These are phyloP conservation scores for Drosophila gaucha DNA, from an alignment of 2,888 invertebrate species.

Conservation along the genomic window DNA sequence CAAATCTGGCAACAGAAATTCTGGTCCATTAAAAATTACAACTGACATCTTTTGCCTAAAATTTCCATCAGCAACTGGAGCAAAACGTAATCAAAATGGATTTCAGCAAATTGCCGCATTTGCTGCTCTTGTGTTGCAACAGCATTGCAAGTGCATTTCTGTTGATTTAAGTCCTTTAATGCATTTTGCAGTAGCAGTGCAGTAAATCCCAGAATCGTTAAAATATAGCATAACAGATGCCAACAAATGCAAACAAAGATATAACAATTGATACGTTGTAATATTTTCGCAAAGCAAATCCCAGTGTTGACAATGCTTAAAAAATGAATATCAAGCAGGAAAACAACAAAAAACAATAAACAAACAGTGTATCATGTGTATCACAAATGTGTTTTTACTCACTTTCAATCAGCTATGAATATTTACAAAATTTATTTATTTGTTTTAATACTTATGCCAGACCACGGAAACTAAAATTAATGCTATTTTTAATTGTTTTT, in stretches of 20 bases:
- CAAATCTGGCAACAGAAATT: background rate
- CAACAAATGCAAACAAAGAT: conserved; percentile 9
- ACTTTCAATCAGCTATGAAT: background rate
- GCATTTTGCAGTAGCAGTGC: conserved; percentile 12
- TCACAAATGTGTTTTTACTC: background rate
- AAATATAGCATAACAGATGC: conserved; percentile 11
- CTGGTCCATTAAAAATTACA: background rate
- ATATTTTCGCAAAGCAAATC: conserved; percentile 23
- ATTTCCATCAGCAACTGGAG: background rate
- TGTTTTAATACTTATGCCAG: conserved; percentile 10
- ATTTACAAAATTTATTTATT: background rate
- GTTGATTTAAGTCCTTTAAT: conserved; percentile 15
- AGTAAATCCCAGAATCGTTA: conserved; percentile 9
- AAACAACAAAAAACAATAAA: conserved; percentile 7
- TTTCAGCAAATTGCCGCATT: background rate
- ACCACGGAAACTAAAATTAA: conserved; percentile 18
- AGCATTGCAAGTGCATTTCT: conserved; percentile 8
- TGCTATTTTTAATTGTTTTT: conserved; percentile 41
- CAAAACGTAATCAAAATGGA: background rate
- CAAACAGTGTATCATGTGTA: background rate
- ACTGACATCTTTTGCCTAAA: background rate
- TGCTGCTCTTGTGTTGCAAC: background rate
- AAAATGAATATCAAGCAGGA: conserved; percentile 2
- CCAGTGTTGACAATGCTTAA: conserved; percentile 33
- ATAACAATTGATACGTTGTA: conserved; percentile 15